Percentiles rank a stretch among this genome's conserved stretches.
Conservation (phyloP, 2,888 invertebrate species). For the Orthonychiurus folsomi region DNA sequence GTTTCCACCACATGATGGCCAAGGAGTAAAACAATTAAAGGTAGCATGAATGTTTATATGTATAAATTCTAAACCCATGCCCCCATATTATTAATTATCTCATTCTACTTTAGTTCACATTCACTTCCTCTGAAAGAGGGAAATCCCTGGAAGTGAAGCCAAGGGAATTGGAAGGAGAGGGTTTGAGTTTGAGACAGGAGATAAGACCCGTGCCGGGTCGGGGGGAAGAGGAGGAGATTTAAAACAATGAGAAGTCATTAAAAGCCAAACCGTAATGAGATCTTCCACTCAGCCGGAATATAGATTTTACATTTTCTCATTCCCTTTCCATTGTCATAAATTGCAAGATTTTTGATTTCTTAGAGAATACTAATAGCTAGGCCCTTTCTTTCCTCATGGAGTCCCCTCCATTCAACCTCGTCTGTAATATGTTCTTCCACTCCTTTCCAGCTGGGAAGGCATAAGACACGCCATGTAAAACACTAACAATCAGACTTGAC, state of each 20-base stretch:
- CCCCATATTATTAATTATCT: not conserved
- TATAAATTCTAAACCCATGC: no score
- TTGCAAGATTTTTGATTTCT: constrained; percentile 16
- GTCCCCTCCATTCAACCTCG: constrained; percentile 3
- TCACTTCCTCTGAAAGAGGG: no score
- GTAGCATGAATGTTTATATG: no score
- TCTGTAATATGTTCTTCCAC: constrained; percentile 12
- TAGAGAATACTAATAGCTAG: constrained; percentile 8
- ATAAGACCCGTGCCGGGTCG: no score
- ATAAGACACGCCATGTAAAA: not conserved
- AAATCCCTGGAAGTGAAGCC: no score
- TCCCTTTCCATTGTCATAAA: constrained; percentile 9
- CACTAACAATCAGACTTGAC: not conserved
- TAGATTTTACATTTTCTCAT: constrained; percentile 5
- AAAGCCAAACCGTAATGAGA: constrained; percentile 19
- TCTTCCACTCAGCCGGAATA: constrained; percentile 9
- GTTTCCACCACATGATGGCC: no score
- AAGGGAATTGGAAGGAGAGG: no score
- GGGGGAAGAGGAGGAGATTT: not conserved
- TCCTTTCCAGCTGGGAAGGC: not conserved
- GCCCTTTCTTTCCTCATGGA: not conserved
- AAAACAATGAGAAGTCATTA: constrained; percentile 24
- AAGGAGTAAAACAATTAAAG: no score
- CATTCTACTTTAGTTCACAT: not conserved
- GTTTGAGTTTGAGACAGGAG: no score